A percentile compares a stretch with the other conserved stretches of the same genome.
These are phyloP conservation scores for Astyanax mexicanus DNA, from an alignment of 2,797 vertebrate genomes.

Conservation along the genomic window DNA sequence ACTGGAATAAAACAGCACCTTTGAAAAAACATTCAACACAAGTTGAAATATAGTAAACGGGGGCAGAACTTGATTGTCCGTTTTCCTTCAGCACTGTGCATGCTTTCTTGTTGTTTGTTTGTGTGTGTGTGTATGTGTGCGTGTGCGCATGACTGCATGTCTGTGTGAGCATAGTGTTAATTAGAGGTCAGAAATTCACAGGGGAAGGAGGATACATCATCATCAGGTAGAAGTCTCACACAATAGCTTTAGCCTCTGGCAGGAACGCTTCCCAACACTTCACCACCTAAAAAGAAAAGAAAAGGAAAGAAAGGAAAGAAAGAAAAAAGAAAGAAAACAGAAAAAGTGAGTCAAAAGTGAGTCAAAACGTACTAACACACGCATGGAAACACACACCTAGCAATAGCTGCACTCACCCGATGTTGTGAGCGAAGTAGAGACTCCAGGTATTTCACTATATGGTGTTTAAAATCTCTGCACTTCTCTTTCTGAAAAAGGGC, in stretches of 20 bases:
- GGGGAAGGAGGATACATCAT: not conserved
- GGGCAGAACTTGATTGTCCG: not conserved
- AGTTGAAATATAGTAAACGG: not conserved
- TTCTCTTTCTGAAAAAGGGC: conserved; percentile 88
- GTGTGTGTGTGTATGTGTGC: not conserved
- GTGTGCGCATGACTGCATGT: not conserved
- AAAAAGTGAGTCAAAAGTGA: too few relatives aligned
- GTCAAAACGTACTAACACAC: not conserved
- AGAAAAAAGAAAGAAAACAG: too few relatives aligned
- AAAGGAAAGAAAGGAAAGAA: conserved; percentile 33
- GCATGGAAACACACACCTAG: conserved; percentile 13
- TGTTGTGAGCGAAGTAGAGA: conserved; percentile 90
- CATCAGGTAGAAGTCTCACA: conserved; percentile 73
- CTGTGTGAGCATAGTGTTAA: not conserved
- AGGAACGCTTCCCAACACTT: conserved; percentile 98
- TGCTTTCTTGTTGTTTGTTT: not conserved
- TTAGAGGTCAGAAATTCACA: conserved; percentile 71
- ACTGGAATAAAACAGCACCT: not conserved
- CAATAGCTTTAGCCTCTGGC: conserved; percentile 96
- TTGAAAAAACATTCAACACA: not conserved
- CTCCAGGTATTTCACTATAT: conserved; percentile 93
- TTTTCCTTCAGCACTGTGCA: not conserved
- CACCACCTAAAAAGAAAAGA: conserved; percentile 80
- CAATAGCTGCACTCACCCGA: conserved; percentile 81
- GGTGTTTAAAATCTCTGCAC: conserved; percentile 92